phyloP scores from a whole-genome alignment of 1,140 invertebrate genomes.

The Bombus waltoni region DNA sequence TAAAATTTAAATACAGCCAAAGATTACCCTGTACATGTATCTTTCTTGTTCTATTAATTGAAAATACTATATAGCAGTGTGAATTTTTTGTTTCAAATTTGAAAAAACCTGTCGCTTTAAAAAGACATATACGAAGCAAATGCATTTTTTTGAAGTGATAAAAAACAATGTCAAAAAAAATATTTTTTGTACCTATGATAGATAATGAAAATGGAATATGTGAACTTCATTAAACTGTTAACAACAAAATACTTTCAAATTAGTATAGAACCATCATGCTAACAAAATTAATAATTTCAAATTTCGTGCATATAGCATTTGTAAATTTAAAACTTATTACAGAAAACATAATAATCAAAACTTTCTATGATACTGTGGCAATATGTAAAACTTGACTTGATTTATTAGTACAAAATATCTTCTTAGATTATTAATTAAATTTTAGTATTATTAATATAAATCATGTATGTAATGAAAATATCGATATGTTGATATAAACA shows the following conservation, averaged over 20 bases:
- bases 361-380: background rate
- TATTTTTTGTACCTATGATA: background rate
- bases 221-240: constrained; percentile 1
- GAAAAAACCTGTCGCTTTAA: background rate
- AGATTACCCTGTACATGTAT: background rate
- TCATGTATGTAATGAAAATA: no score
- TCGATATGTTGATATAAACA: no score
- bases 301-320: background rate
- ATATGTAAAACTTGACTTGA: background rate
- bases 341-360: background rate
- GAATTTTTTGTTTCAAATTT: background rate
- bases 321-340: background rate
- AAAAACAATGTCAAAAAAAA: background rate
- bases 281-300: background rate
- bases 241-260: background rate
- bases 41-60: background rate
- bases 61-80: no score
- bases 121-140: background rate
- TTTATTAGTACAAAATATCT: no score
- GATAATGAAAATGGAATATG: background rate
- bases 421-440: no score
- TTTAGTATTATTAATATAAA: no score
- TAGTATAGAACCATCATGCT: constrained; percentile 2
- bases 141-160: background rate
- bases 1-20: background rate